Conservation (phyloP, 2,797 vertebrate species). For the Cichlasoma orientale region DNA sequence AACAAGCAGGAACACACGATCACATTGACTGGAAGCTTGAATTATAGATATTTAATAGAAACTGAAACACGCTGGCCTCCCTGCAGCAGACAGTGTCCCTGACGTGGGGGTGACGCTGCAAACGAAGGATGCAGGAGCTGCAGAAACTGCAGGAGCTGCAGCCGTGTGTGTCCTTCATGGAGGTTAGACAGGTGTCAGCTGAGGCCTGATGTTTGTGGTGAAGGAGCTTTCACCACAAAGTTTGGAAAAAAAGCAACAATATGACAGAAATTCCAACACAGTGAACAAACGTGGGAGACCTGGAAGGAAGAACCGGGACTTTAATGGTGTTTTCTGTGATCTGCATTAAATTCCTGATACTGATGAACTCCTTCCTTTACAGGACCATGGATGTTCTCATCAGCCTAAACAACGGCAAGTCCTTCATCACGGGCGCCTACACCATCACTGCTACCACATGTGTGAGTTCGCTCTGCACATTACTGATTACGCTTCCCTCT, state of each 20-base stretch:
- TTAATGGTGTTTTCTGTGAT: fast-evolving
- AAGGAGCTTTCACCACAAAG: not conserved
- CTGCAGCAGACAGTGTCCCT: too few relatives aligned
- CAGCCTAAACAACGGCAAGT: conserved; percentile 89
- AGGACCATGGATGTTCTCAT: conserved; percentile 92
- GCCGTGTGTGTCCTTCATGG: fast-evolving
- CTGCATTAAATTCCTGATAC: not conserved
- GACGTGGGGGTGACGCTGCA: not conserved
- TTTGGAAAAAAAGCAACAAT: fast-evolving
- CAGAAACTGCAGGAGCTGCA: not conserved
- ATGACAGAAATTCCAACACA: not conserved
- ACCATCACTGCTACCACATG: conserved; percentile 90
- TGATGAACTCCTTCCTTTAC: not conserved
- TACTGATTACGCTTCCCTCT: not conserved
- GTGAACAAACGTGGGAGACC: fast-evolving
- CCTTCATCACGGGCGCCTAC: conserved; percentile 85
- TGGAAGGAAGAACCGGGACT: not conserved
- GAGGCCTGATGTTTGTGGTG: not conserved
- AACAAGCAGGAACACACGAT: too few relatives aligned
- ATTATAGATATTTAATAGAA: too few relatives aligned
- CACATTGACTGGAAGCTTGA: too few relatives aligned
- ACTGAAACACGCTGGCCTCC: too few relatives aligned
- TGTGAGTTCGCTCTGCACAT: conserved; percentile 78
- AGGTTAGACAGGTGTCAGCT: fast-evolving
- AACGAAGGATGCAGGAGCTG: not conserved